Evolutionary conservation across 2,888 invertebrate genomes (phyloP).

Genomic region (Tortrix viridana): DNA sequence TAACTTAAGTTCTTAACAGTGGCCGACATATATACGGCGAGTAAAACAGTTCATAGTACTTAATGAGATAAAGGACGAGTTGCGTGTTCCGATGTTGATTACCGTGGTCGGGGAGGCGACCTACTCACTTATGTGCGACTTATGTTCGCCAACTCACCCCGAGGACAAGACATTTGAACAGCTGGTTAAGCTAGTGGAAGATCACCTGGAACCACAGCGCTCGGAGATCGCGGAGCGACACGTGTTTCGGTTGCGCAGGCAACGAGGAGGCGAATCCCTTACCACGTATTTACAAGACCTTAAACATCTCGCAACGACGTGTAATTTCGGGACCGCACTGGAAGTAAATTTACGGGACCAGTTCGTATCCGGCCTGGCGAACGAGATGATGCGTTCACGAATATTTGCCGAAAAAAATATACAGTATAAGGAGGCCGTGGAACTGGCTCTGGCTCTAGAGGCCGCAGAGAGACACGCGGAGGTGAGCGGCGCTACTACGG

Average conservation of each 20-base stretch:
- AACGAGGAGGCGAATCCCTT: constrained; percentile 39
- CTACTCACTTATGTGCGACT: constrained; percentile 42
- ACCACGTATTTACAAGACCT: constrained; percentile 26
- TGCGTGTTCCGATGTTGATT: too few relatives aligned
- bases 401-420: constrained; percentile 26
- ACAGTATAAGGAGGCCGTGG: constrained; percentile 18
- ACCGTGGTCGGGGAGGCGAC: constrained; percentile 23
- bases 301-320: constrained; percentile 41
- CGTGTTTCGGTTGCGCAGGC: constrained; percentile 41
- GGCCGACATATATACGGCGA: too few relatives aligned
- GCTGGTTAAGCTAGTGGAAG: constrained; percentile 35
- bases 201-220: constrained; percentile 42
- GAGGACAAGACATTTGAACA: constrained; percentile 40
- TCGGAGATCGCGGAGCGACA: constrained; percentile 46
- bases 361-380: constrained; percentile 35
- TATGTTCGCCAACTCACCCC: constrained; percentile 40
- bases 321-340: constrained; percentile 33
- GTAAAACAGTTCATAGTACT: too few relatives aligned
- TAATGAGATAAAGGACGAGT: too few relatives aligned
- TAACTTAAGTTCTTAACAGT: constrained; percentile 17
- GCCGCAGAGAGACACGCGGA: too few relatives aligned
- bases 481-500: neutral
- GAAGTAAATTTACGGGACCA: constrained; percentile 33
- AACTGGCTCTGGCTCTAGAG: too few relatives aligned
- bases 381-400: constrained; percentile 24